A percentile compares a stretch with the other conserved stretches of the same genome.
phyloP scores from a whole-genome alignment of 2,888 invertebrate species.

The Yponomeuta malinellus region DNA sequence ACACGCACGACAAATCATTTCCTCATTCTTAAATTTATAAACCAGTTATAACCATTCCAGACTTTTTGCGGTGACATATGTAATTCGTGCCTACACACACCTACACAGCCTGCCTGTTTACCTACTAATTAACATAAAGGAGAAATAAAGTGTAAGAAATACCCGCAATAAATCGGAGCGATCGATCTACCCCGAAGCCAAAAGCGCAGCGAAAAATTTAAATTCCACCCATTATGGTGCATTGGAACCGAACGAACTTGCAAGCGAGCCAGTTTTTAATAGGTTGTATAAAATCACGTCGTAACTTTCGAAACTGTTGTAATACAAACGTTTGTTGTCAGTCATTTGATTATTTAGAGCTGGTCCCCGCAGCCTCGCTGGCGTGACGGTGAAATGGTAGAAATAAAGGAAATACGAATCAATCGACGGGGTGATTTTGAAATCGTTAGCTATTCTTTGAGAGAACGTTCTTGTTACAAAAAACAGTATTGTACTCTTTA shows the following conservation, averaged over 20 bases:
- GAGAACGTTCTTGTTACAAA: no score
- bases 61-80: constrained; percentile 7
- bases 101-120: background rate
- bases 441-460: no score
- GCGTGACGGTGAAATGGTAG: no score
- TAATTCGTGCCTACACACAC: constrained; percentile 11
- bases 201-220: constrained; percentile 39
- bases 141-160: constrained; percentile 48
- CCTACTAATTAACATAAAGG: constrained; percentile 46
- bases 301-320: no score
- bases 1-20: background rate
- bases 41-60: background rate
- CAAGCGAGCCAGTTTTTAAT: background rate
- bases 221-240: constrained; percentile 1
- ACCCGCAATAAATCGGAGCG: constrained; percentile 60
- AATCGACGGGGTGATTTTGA: no score
- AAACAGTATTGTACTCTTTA: no score
- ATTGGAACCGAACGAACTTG: background rate
- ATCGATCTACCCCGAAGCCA: constrained; percentile 59
- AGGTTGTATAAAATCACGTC: background rate
- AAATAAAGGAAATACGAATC: no score
- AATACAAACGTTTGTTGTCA: no score
- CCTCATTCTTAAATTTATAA: background rate
- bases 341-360: no score
- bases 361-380: no score